phyloP scores from a whole-genome alignment of 2,113 vertebrate genomes.

The Blennius ocellaris region DNA sequence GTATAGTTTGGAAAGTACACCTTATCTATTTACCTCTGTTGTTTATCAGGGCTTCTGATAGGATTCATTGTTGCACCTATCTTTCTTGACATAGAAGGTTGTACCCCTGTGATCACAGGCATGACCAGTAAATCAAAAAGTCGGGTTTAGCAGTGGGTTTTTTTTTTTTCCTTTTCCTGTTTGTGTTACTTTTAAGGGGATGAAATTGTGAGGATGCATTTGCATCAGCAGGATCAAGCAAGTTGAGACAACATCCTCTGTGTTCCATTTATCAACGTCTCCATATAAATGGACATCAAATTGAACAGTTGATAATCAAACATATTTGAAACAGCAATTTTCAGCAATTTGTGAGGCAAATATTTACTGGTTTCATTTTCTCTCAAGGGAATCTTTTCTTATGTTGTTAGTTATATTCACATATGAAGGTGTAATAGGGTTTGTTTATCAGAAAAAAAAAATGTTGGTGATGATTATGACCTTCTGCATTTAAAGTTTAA shows the following conservation, averaged over 20 bases:
- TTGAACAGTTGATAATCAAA: too few relatives aligned
- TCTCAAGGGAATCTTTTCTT: too few relatives aligned
- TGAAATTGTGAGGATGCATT: too few relatives aligned
- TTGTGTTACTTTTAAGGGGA: too few relatives aligned
- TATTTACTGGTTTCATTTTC: too few relatives aligned
- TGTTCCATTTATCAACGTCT: too few relatives aligned
- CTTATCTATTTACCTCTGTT: constrained; percentile 39
- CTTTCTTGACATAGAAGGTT: neutral
- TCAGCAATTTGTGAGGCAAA: too few relatives aligned
- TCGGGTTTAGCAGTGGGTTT: neutral
- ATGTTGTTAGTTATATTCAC: too few relatives aligned
- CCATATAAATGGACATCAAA: too few relatives aligned
- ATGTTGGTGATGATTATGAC: neutral
- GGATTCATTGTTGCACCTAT: neutral
- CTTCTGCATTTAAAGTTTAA: neutral
- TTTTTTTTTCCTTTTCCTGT: neutral
- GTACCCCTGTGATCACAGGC: neutral
- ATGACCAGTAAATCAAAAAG: neutral
- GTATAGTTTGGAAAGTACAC: constrained; percentile 10
- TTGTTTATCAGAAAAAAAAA: neutral
- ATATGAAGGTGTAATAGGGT: neutral
- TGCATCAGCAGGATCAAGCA: too few relatives aligned
- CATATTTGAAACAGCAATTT: too few relatives aligned
- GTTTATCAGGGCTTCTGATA: neutral
- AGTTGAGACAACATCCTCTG: too few relatives aligned